Base-by-base conservation (phyloP, 2,113 vertebrate species). In the Ptyas mucosa region DNA sequence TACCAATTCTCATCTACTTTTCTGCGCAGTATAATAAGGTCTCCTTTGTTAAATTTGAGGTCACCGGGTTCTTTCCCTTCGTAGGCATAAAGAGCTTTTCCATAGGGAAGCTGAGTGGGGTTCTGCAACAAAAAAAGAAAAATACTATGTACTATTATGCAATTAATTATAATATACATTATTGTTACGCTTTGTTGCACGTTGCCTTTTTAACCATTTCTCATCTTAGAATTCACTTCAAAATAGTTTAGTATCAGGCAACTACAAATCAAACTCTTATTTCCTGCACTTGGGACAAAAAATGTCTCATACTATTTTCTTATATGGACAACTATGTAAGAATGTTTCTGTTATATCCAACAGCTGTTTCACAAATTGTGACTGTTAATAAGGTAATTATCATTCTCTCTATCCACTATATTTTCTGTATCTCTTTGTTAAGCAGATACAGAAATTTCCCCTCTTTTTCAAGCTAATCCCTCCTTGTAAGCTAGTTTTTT, bases 1-100 rank as follows among this genome's bases (percentile, higher is more conserved):
- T 99, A 99, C 99, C 99, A 99, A 95, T 99, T 99, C 96, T 99
- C 99, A 0, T 99, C 99, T 93, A 99, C 98, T 95, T 98, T 99
- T 91, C 98, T 98, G 64, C 98, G 98, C 95, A 99, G 97, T 95
- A 99, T 98, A 96, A 99, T 99, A 97, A 99, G 97, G 93, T 99
- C 99, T 5, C 99, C 99, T 96, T 99, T 99, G 96, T 97, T 98
- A 96, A 99, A 99, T 96, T 98, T 99, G 95, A 99, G 98, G 96
- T 99, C 99, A 0, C 99, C 99, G 0, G 99, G 99, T 95, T 99
- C 99, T 90, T 99, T 99, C 23, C 99, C 99, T 93, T 99, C 99
- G 0, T 99, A 99, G 0, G 98, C 98, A 97, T 99, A 99, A 85
- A 99, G 98, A 5, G 99, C 99, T 97, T 99, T 99, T 89, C 99